These are phyloP conservation scores for Nycticryphes semicollaris DNA, from an alignment of 2,113 vertebrate species.

Conservation along the genomic window DNA sequence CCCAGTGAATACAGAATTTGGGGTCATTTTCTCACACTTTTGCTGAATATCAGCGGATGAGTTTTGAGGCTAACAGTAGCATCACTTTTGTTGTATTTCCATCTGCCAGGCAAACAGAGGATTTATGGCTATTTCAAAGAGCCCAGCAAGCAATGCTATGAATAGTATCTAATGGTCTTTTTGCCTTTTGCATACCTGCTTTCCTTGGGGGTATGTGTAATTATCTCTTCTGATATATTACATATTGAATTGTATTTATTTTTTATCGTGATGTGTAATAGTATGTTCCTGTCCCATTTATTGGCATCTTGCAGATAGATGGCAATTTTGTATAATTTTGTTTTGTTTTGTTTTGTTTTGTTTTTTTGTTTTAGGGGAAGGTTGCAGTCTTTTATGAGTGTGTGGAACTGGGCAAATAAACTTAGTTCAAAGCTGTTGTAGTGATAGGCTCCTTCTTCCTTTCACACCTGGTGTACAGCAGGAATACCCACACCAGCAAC, in stretches of 20 bases:
- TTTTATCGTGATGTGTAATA: not conserved
- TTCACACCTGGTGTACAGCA: not conserved
- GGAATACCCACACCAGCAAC: not conserved
- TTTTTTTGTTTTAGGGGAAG: not conserved
- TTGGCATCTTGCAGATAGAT: not conserved
- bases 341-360: too few relatives aligned
- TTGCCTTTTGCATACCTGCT: too few relatives aligned
- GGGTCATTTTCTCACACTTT: constrained; percentile 31
- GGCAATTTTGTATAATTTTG: not conserved
- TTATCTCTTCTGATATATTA: constrained; percentile 29
- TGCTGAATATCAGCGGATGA: constrained; percentile 10
- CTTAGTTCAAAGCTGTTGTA: not conserved
- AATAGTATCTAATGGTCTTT: constrained; percentile 3
- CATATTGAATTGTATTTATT: constrained; percentile 46
- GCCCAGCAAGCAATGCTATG: not conserved
- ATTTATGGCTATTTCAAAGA: constrained; percentile 46
- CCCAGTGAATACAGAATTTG: constrained; percentile 39
- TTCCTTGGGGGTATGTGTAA: not conserved
- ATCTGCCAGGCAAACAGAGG: constrained; percentile 28
- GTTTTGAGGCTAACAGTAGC: constrained; percentile 17
- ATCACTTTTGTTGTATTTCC: constrained; percentile 52
- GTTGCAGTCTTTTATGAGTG: not conserved
- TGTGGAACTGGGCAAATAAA: not conserved
- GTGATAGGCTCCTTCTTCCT: not conserved
- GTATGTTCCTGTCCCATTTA: not conserved